Evolutionary conservation across 2,113 vertebrate genomes (phyloP).

Genomic region (Thunnus thynnus): DNA sequence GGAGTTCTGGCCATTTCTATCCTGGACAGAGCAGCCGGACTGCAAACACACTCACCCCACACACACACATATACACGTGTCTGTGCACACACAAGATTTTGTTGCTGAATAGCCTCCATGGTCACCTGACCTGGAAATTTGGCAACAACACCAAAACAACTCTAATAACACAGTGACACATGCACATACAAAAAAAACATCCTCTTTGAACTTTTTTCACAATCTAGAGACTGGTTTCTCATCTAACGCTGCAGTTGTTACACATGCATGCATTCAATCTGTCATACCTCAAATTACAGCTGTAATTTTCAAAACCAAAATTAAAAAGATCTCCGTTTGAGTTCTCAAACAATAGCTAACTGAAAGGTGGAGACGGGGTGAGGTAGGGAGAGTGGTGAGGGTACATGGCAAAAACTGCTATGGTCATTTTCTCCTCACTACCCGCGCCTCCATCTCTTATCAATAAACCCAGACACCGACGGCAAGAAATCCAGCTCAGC

Average conservation of each 20-base stretch:
- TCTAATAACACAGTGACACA: conserved; percentile 16
- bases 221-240: neutral
- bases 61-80: neutral
- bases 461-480: conserved; percentile 63
- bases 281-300: neutral
- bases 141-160: conserved; percentile 29
- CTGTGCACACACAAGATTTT: conserved; percentile 38
- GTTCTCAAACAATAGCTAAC: neutral
- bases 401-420: neutral
- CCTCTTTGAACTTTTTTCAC: neutral
- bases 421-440: conserved; percentile 41
- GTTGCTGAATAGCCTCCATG: neutral
- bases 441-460: conserved; percentile 58
- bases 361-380: neutral
- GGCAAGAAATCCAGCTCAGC: conserved; percentile 67
- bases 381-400: neutral
- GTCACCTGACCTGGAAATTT: conserved; percentile 48
- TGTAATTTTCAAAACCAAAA: neutral
- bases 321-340: neutral
- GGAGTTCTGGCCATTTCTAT: conserved; percentile 43
- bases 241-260: neutral
- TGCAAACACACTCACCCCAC: neutral
- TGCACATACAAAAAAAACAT: neutral
- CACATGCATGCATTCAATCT: neutral
- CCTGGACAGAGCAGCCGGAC: conserved; percentile 8